Evolutionary conservation across 2,888 invertebrate species (phyloP).

Genomic region (Globia sparganii): DNA sequence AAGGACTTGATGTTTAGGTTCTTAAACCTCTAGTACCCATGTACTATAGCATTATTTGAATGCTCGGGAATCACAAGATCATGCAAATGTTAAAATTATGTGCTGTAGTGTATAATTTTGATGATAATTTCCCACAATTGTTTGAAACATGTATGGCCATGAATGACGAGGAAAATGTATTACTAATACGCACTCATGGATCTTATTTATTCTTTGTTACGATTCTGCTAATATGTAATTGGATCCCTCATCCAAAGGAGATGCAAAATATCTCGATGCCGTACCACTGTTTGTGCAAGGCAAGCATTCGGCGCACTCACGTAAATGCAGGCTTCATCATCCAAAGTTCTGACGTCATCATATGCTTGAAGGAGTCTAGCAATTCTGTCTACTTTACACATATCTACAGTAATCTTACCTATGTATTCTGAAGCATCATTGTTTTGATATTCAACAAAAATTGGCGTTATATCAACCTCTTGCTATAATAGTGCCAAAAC

Average conservation of each 20-base stretch:
- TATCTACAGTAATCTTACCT: neutral
- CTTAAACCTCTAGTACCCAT: neutral
- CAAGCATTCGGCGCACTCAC: neutral
- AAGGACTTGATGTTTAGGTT: neutral
- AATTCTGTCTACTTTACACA: neutral
- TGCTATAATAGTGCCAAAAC: neutral
- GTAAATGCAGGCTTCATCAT: neutral
- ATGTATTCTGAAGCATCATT: neutral
- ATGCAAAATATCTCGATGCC: conserved; percentile 28
- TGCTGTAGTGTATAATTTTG: conserved; percentile 23
- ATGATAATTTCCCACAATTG: conserved; percentile 67
- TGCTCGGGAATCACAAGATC: conserved; percentile 20
- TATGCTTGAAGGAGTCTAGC: neutral
- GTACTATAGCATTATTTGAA: neutral
- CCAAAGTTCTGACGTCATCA: conserved; percentile 11
- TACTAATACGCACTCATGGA: conserved; percentile 16
- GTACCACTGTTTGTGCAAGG: neutral
- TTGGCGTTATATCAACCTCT: too few relatives aligned
- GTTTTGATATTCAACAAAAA: neutral
- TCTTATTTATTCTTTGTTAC: conserved; percentile 35
- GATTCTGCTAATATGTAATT: conserved; percentile 32
- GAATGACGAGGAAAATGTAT: conserved; percentile 42
- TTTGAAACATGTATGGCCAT: conserved; percentile 51
- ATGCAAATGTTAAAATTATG: conserved; percentile 17
- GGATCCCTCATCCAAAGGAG: conserved; percentile 10